Conservation (phyloP, 1,140 invertebrate species). For the Berghia stephanieae region DNA sequence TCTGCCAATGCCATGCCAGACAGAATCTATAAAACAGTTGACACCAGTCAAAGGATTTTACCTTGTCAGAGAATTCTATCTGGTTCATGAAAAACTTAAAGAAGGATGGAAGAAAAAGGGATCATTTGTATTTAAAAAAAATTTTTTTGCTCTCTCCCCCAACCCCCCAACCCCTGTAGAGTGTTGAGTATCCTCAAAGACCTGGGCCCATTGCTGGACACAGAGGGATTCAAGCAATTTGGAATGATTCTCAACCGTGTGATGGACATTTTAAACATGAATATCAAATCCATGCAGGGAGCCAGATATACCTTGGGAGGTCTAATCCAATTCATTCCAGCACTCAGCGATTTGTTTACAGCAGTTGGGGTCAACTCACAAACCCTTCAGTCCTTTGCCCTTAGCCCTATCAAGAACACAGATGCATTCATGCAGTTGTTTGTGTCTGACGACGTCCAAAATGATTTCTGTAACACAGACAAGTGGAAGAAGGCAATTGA, state of each 20-base stretch:
- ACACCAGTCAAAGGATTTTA: too few species aligned
- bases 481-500: neutral
- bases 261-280: constrained; percentile 34
- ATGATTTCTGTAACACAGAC: neutral
- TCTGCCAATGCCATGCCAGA: too few species aligned
- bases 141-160: too few species aligned
- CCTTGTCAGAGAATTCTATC: too few species aligned
- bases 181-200: constrained; percentile 28
- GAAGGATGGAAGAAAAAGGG: too few species aligned
- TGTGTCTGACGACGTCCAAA: neutral
- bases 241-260: constrained; percentile 34
- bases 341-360: constrained; percentile 29
- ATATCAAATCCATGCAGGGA: constrained; percentile 31
- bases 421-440: constrained; percentile 33
- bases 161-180: too few species aligned
- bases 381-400: constrained; percentile 30
- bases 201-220: constrained; percentile 22
- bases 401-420: constrained; percentile 37
- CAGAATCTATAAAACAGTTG: too few species aligned
- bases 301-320: constrained; percentile 34
- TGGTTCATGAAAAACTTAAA: too few species aligned
- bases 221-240: constrained; percentile 30
- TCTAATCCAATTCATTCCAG: constrained; percentile 32
- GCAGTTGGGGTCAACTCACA: constrained; percentile 30
- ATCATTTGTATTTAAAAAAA: too few species aligned